Evolutionary conservation across 2,888 invertebrate genomes (phyloP), one percentile per base, ranked within the genome.

Genomic region (Strigamia maritima): DNA sequence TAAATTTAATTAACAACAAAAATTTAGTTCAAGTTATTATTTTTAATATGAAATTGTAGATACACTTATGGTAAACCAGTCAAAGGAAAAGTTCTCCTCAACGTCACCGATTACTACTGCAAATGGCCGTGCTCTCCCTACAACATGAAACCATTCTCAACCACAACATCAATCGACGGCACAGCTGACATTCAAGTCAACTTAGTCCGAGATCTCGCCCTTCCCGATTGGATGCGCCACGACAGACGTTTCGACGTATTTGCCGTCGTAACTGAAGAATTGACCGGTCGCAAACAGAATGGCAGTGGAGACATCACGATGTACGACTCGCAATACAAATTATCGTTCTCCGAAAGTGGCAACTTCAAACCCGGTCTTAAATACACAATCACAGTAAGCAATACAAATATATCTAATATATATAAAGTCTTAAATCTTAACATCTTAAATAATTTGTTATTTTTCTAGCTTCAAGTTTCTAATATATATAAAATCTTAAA

Each of bases 341-440:
- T 87, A 40, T 85, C 86, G 75, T 84, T 87, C 78, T 84, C 86
- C 14, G 22, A 38, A 0, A 85, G 87, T 4, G 85, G 86, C 74
- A 86, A 85, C 6, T 88, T 87, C 83, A 87, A 87, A 81, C 88
- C 87, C 24, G 87, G 87, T 4, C 84, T 88, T 28, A 82, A 84
- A 60, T 87, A 87, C 82, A 85, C 84, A 28, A 86, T 86, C 8
- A 85, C 85, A 79, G 86, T 86, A 82, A 83, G 85, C 82, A 2
- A 65, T 65, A 6, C 31, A 35, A 35, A 35, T 10, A 35, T 8
- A 35, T 0, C 35, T 8, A 35, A 35, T 8, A 1, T 35, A 35
- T 10, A 35, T 35, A 35, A 10, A 35, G n/a, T n/a, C n/a, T n/a
- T n/a, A n/a, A n/a, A n/a, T n/a, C n/a, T n/a, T n/a, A 35, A 35